Evolutionary conservation across 2,113 vertebrate species (phyloP), one percentile per base, ranked within the genome.

Genomic region (Zosterops japonicus): DNA sequence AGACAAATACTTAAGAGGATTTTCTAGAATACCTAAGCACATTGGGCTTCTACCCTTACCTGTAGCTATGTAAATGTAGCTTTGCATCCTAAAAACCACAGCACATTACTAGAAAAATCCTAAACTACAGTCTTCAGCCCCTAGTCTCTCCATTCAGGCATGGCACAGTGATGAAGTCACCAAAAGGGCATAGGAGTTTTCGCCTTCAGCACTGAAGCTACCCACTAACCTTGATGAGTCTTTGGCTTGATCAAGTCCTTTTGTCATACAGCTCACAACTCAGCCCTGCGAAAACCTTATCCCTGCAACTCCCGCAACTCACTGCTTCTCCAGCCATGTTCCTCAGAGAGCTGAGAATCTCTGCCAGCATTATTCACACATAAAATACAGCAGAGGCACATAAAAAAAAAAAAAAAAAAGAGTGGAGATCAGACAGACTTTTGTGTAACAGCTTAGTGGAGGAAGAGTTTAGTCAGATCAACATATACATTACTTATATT

Each of bases 171-270:
- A 42, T 56, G 36, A 85, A 71, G 22, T 60, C 67, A 69, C 13
- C 14, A 72, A 31, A 67, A 87, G 5, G 7, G 8, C 3, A 25
- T 0, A 53, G 1, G 0, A 47, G 11, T 65, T 33, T 85, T 27
- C 4, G 33, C 2, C 36, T 68, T 31, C 52, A 60, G 29, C 28
- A 80, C 25, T 61, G 53, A 76, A 78, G 25, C 28, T 88, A 36
- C 17, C 28, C 24, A 50, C 25, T 41, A 77, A 83, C 3, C 7
- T 16, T 49, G 5, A 7, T 17, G 12, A 90, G 31, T 24, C 59
- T 53, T 42, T 29, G 8, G 8, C 46, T 83, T 10, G 2, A 60
- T 7, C 24, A 31, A 69, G n/a, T 22, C 60, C 41, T 70, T 70
- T 70, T 29, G 28, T 24, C 49, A 93, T 14, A 24, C 22, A 83